Conservation (phyloP, 2,113 vertebrate genomes). For the Odontesthes bonariensis region DNA sequence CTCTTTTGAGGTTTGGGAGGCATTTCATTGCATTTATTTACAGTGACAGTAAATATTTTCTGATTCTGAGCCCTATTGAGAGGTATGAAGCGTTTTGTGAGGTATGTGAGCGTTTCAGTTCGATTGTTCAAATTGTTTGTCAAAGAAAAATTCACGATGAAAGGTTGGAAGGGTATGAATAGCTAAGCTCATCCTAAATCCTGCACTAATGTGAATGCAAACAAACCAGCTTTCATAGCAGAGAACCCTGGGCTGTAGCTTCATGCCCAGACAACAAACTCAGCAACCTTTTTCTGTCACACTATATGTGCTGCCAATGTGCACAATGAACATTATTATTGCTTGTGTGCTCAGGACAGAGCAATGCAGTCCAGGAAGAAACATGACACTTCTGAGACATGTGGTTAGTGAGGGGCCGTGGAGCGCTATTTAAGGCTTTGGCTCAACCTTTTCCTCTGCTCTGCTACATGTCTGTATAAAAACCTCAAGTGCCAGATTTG, state of each 20-base stretch:
- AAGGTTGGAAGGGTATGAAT: too few relatives aligned
- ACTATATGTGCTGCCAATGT: neutral
- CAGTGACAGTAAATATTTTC: too few relatives aligned
- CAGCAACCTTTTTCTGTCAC: neutral
- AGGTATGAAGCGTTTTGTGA: too few relatives aligned
- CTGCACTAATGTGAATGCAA: neutral
- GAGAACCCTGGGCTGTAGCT: neutral
- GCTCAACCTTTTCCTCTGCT: constrained; percentile 4
- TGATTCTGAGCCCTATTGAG: too few relatives aligned
- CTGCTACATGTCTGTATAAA: constrained; percentile 1
- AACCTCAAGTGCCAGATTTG: constrained; percentile 3
- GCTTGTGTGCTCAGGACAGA: neutral
- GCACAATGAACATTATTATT: constrained; percentile 20
- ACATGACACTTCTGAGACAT: constrained; percentile 36
- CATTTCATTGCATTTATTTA: too few relatives aligned
- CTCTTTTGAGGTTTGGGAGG: too few relatives aligned
- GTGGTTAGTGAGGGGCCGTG: constrained; percentile 17
- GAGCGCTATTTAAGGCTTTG: constrained; percentile 11
- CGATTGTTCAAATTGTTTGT: too few relatives aligned
- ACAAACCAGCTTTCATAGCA: neutral
- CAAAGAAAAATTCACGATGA: neutral
- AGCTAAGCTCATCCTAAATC: neutral
- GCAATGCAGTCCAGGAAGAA: constrained; percentile 19
- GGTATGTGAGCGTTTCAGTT: too few relatives aligned
- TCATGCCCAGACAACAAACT: neutral